Conservation (phyloP, 2,113 vertebrate genomes). For the Turnix velox region DNA sequence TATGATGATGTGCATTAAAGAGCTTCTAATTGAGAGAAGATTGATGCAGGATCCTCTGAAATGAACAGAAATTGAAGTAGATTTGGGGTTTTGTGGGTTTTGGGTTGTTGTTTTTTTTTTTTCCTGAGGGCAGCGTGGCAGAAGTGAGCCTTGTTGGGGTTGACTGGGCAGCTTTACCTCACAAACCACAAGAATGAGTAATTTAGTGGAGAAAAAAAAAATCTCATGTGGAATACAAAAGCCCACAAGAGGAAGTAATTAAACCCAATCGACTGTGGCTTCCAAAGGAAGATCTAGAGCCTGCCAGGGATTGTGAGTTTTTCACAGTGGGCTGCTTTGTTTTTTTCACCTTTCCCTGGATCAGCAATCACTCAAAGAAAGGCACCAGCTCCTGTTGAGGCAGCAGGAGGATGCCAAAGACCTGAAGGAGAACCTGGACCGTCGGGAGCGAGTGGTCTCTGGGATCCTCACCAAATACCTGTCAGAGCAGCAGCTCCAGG, state of each 20-base stretch:
- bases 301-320: not conserved
- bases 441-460: conserved; percentile 84
- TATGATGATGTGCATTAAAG: not conserved
- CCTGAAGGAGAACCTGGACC: conserved; percentile 90
- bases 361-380: conserved; percentile 85
- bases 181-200: conserved; percentile 21
- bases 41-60: not conserved
- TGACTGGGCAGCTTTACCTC: not conserved
- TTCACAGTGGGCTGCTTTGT: conserved; percentile 5
- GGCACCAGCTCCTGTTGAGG: conserved; percentile 83
- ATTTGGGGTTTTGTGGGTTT: too few species aligned
- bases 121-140: not conserved
- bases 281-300: not conserved
- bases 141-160: not conserved
- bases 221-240: not conserved
- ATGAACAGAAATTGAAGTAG: not conserved
- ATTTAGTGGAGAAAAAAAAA: not conserved
- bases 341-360: not conserved
- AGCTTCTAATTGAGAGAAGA: not conserved
- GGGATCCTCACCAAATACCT: conserved; percentile 83
- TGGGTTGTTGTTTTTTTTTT: too few species aligned
- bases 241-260: conserved; percentile 39
- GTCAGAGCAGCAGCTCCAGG: conserved; percentile 74
- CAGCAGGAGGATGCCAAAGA: conserved; percentile 92
- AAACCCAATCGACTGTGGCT: not conserved